Percentiles rank a stretch among this genome's conserved stretches.
These are phyloP conservation scores for Lophura nycthemera DNA, from an alignment of 2,113 vertebrate species.

Conservation along the genomic window DNA sequence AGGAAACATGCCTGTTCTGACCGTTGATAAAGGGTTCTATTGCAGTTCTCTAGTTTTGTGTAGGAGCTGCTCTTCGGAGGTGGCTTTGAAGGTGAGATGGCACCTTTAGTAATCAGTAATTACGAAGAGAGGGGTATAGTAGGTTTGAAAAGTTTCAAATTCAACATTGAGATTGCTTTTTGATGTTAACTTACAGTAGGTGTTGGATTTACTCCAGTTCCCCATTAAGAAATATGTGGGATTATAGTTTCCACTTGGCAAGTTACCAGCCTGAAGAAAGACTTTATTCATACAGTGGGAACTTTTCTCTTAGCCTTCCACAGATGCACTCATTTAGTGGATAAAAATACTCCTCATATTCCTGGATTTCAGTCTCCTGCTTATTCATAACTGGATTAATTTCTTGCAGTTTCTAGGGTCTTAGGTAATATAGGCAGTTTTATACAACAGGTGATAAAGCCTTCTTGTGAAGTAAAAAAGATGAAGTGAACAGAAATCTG, in stretches of 20 bases:
- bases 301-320: slow-evolving; percentile 50
- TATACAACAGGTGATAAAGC: neutral
- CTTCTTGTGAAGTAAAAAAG: neutral
- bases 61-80: neutral
- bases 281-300: slow-evolving; percentile 60
- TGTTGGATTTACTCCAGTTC: slow-evolving; percentile 47
- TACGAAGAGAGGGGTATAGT: neutral
- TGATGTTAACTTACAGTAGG: slow-evolving; percentile 43
- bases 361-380: slow-evolving; percentile 9
- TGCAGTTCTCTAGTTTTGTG: neutral
- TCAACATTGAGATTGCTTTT: slow-evolving; percentile 24
- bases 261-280: slow-evolving; percentile 31
- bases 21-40: neutral
- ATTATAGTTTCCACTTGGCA: slow-evolving; percentile 55
- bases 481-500: neutral
- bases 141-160: neutral
- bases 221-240: slow-evolving; percentile 25
- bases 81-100: neutral
- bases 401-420: neutral
- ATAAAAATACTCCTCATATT: slow-evolving; percentile 41
- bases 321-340: slow-evolving; percentile 14
- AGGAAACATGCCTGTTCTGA: accelerated
- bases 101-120: neutral
- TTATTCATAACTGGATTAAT: slow-evolving; percentile 12
- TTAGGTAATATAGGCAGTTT: neutral